A percentile compares a stretch with the other conserved stretches of the same genome.
Conservation (phyloP, 2,113 vertebrate species). For the Bucco capensis region DNA sequence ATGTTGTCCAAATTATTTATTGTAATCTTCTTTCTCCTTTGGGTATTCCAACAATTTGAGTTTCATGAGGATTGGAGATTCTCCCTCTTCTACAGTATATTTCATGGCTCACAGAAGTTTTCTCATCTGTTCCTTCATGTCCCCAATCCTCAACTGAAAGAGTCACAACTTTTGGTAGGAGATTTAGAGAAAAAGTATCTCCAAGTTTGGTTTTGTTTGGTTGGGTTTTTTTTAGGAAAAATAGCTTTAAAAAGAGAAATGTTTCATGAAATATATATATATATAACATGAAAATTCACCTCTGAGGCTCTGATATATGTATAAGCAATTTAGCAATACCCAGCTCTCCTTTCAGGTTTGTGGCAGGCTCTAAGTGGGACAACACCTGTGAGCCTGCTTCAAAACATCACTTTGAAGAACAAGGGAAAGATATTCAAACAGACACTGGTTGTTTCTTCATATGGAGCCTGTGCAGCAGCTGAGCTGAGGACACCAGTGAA, state of each 20-base stretch:
- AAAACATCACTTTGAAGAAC: neutral
- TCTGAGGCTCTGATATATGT: neutral
- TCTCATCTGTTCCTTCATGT: neutral
- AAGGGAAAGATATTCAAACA: fast-evolving
- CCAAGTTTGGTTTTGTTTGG: neutral
- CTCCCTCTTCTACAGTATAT: neutral
- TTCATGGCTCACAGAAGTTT: neutral
- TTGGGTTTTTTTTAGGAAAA: neutral
- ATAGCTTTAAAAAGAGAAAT: neutral
- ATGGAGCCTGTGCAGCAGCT: neutral
- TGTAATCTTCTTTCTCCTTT: neutral
- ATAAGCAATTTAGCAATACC: neutral
- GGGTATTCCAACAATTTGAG: neutral
- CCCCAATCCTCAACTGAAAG: neutral
- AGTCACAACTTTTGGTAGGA: neutral
- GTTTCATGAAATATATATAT: neutral
- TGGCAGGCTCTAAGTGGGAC: neutral
- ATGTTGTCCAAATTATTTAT: neutral
- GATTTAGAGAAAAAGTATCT: neutral
- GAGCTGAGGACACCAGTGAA: neutral
- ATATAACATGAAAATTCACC: neutral
- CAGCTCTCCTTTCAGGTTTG: neutral
- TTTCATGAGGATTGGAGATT: neutral
- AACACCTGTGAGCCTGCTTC: neutral
- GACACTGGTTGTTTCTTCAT: fast-evolving